Conservation (phyloP, 1,140 invertebrate genomes). For the Sycophila sp. region DNA sequence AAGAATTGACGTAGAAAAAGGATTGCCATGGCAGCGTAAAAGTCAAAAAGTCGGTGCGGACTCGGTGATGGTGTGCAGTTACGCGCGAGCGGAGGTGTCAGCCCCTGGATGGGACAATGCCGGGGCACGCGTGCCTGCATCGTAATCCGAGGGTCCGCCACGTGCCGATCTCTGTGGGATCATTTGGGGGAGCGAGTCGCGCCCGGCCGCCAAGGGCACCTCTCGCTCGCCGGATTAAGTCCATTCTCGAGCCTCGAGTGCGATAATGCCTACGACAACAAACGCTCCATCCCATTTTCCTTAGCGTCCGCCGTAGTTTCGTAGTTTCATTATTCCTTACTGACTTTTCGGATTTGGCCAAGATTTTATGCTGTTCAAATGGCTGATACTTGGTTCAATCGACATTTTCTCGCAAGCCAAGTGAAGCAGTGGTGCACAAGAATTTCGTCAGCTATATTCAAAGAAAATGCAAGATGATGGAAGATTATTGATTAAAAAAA, state of each 20-base stretch:
- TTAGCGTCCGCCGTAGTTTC: background rate
- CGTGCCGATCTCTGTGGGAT: slow-evolving; percentile 63
- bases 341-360: too few relatives aligned
- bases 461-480: too few relatives aligned
- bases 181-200: slow-evolving; percentile 41
- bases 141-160: slow-evolving; percentile 42
- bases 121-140: slow-evolving; percentile 14
- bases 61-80: background rate
- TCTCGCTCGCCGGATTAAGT: slow-evolving; percentile 20
- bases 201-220: too few relatives aligned
- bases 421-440: too few relatives aligned
- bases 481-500: too few relatives aligned
- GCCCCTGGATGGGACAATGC: too few relatives aligned
- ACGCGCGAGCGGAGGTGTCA: background rate
- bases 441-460: too few relatives aligned
- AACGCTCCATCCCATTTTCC: background rate
- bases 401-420: too few relatives aligned
- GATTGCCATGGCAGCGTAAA: too few relatives aligned
- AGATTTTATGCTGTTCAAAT: too few relatives aligned
- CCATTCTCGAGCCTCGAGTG: slow-evolving; percentile 29
- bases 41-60: background rate
- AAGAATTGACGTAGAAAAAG: too few relatives aligned
- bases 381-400: too few relatives aligned
- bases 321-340: background rate
- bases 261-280: slow-evolving; percentile 32